A percentile compares a stretch with the other conserved stretches of the same genome.
Conservation (phyloP, 1,140 invertebrate genomes). For the Drosophila ironensis region DNA sequence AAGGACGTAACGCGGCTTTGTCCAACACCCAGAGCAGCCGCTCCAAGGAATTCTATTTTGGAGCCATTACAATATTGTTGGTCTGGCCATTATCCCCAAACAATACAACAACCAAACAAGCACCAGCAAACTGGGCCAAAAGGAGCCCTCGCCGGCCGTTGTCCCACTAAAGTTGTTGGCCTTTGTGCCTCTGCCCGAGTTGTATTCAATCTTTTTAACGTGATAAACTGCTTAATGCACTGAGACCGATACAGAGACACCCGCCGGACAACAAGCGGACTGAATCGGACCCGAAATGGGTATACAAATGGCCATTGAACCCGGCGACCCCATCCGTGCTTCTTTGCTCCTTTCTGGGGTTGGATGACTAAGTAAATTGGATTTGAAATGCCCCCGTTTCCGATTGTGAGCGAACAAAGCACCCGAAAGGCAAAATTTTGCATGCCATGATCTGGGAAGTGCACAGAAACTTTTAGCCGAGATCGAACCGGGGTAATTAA, state of each 20-base stretch:
- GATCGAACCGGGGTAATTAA: no score
- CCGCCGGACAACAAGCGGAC: not conserved
- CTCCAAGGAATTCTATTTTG: not conserved
- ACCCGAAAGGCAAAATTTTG: conserved; percentile 4
- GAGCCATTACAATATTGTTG: not conserved
- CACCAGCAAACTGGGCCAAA: not conserved
- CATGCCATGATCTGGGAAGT: conserved; percentile 14
- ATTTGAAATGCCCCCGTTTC: conserved; percentile 45
- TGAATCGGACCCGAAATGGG: conserved; percentile 1
- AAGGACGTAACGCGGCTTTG: not conserved
- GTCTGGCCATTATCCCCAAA: not conserved
- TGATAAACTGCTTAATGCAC: conserved; percentile 74
- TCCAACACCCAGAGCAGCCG: no score
- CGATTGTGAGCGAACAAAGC: conserved; percentile 17
- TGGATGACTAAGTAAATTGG: conserved; percentile 61
- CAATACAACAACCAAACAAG: no score
- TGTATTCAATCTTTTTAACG: conserved; percentile 70
- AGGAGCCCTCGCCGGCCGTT: not conserved
- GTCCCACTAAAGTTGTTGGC: conserved; percentile 39
- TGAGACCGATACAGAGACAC: conserved; percentile 31
- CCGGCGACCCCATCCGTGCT: conserved; percentile 6
- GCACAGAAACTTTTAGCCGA: no score
- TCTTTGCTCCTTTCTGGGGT: conserved; percentile 6
- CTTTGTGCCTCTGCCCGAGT: conserved; percentile 42
- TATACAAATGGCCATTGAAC: conserved; percentile 39